Evolutionary conservation across 2,797 vertebrate species (phyloP), one percentile per base, ranked within the genome.

Genomic region (Thalassophryne amazonica): DNA sequence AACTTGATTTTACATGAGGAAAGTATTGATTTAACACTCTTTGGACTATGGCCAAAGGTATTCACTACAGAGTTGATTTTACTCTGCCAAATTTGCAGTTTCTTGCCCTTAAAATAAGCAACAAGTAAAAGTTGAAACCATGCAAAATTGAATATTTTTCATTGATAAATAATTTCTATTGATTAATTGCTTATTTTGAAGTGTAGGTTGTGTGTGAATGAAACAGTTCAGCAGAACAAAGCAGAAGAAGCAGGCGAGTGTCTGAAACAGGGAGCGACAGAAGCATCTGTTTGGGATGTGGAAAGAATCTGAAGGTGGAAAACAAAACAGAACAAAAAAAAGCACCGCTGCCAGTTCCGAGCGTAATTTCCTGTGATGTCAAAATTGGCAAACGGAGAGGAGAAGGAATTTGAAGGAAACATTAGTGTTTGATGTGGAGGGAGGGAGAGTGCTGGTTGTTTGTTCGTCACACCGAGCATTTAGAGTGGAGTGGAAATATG

Each of bases 331-430:
- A 40, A 27, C 1, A 20, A 24, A 24, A 47, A 62, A 55, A 67
- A 64, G 34, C 27, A 25, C 13, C 6, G 18, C 76, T 46, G 78
- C 78, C 88, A 89, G 88, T 88, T 90, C 81, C 76, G 60, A 84
- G 73, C 70, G 74, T 89, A 89, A 90, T 91, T 90, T 89, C 86
- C 86, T 88, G 86, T 87, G 88, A 91, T 89, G 89, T 88, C 86
- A 90, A 84, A 87, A 86, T 89, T 89, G 87, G 85, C 88, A 87
- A 88, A 83, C 73, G 15, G 71, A 82, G 83, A 87, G 83, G 85
- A 85, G 88, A 87, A 85, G 81, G 86, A 87, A 86, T 88, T 88
- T 90, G 85, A 88, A 85, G 83, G 83, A 87, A 88, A 87, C 85
- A 89, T 90, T 88, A 84, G 80, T 67, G 81, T 90, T 89, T 89